Evolutionary conservation across 53 echinoderm and acorn worm species (phyloP), one percentile per base, ranked within the genome.

Genomic region (Zoroaster sp.): DNA sequence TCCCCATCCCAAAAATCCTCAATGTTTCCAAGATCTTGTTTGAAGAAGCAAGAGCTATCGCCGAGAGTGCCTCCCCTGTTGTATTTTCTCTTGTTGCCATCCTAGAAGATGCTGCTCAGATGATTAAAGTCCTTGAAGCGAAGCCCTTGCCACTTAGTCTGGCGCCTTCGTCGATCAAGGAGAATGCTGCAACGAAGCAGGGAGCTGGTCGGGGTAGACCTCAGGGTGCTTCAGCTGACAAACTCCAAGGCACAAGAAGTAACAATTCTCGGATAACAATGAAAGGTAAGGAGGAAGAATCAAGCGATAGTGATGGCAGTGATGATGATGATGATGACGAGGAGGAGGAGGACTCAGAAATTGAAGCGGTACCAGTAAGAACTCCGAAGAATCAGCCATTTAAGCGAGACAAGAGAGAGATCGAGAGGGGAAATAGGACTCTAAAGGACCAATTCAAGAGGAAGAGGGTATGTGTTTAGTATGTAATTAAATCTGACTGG

Each of bases 381-480:
- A 40, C 40, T 9, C 43, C 66, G 66, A 92, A 75, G 55, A 65
- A 73, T 32, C 73, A n/a, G n/a, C 93, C 93, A 75, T 70, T 68
- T 32, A 87, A 74, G 79, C 42, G 83, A 44, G 90, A 66, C 75
- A 80, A 68, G 37, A 90, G 40, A 63, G 92, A 43, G 31, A 83
- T 89, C 17, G 94, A 94, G 77, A 83, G 90, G 73, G 75, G 83
- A 35, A 92, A 94, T 31, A 92, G 90, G 37, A 78, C 18, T n/a
- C 79, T 94, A n/a, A 94, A 90, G 44, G 94, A 94, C 18, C 74
- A 88, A 39, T 94, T 92, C 51, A 92, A 40, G 75, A 94, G 75
- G 69, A 83, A 69, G 34, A 85, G 89, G 89, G 94, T 88, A 81
- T 17, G 37, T 7, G 5, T 73, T 68, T 68, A 46, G 13, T 46